Conservation (phyloP, 2,113 vertebrate species). For the Dipodomys ordii region DNA sequence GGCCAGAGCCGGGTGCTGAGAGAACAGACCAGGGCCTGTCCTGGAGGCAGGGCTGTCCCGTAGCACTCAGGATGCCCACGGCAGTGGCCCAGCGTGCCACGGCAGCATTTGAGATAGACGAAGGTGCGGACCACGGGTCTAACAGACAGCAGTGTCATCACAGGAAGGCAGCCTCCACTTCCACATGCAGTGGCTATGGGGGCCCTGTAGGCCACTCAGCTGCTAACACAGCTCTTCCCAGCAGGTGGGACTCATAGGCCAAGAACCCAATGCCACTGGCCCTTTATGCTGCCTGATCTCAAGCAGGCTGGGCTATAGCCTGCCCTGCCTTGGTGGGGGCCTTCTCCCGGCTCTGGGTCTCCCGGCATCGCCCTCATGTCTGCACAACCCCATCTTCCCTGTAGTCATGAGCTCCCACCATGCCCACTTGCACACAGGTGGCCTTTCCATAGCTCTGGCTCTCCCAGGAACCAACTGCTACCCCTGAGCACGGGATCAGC, state of each 20-base stretch:
- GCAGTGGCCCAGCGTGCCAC: neutral
- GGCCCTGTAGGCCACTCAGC: too few relatives aligned
- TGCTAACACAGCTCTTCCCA: neutral
- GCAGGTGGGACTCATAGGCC: too few relatives aligned
- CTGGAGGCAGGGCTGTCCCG: neutral
- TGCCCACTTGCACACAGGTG: neutral
- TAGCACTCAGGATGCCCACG: neutral
- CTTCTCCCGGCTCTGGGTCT: neutral
- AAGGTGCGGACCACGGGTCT: neutral
- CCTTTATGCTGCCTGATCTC: neutral
- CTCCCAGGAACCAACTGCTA: neutral
- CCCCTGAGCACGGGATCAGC: neutral
- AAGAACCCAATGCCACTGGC: too few relatives aligned
- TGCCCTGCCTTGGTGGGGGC: neutral
- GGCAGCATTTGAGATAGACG: neutral
- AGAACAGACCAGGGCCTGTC: neutral
- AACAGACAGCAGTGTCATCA: neutral
- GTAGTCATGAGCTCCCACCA: neutral
- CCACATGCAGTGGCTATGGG: too few relatives aligned
- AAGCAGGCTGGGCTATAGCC: too few relatives aligned
- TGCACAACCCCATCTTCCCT: neutral
- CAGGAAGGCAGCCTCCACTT: neutral
- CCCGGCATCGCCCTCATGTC: neutral
- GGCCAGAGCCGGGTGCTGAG: neutral
- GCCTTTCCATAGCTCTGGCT: neutral